Base-by-base conservation (phyloP, 2,797 vertebrate genomes). In the Chrysocyon brachyurus region DNA sequence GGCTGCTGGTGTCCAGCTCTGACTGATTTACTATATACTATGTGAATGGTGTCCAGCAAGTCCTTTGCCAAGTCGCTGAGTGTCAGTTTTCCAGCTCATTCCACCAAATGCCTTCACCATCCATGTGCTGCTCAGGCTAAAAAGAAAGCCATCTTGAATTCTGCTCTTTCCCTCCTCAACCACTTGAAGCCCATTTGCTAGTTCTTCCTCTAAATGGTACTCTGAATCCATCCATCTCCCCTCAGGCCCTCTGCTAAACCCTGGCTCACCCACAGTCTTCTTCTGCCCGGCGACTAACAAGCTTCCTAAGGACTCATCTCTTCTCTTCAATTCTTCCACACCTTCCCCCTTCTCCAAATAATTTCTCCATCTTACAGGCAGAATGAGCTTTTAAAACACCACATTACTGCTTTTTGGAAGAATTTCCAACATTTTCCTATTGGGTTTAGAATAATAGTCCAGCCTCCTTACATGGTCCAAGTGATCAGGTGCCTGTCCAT, bases 141-240 rank as follows among this genome's bases (percentile, higher is more conserved):
- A 87, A 86, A 15, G 40, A 31, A 40, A 82, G 3, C 1, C 46
- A 11, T 26, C 4, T 21, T 33, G 59, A 12, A 22, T 11, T 61
- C 1, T 12, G 1, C 2, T 10, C 0, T 6, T 79, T 22, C 5
- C 11, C 6, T 12, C 12, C 19, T 33, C 16, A 2, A n/a, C 3
- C 2, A 64, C 2, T 9, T 46, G 5, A 2, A n/a, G 10, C 33
- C 14, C 4, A 6, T 7, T 24, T 12, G 7, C 16, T 16, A 6
- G 10, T 3, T 49, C 56, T 12, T 81, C 52, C 24, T 31, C 12
- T 4, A 68, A 64, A 28, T 3, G 15, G 3, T 6, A n/a, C 17
- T 40, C 14, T 28, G 16, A 26, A 16, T 36, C 3, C 5, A 4
- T 2, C 26, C 49, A 31, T 12, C 57, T 28, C 1, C 54, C 66